phyloP scores from a whole-genome alignment of 37 sponge, comb jelly and placozoan genomes.

The Sycon ciliatum region DNA sequence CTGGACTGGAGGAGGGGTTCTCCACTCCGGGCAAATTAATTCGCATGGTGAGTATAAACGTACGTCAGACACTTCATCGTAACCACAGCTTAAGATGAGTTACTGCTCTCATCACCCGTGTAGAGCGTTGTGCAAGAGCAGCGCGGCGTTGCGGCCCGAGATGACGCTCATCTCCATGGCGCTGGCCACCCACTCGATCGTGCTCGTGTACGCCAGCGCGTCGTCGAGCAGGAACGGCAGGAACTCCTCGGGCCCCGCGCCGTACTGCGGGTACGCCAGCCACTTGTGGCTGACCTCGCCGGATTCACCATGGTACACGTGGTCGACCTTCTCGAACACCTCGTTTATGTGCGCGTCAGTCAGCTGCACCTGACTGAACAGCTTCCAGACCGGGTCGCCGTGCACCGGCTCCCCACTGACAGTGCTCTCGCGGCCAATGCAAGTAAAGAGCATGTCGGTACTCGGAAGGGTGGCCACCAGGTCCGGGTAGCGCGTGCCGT shows the following conservation, averaged over 20 bases:
- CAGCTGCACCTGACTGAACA: slow-evolving; percentile 50
- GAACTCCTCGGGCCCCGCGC: slow-evolving; percentile 52
- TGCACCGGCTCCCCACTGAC: slow-evolving; percentile 40
- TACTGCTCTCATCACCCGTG: too few species aligned
- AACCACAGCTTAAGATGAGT: too few species aligned
- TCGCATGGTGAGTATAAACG: too few species aligned
- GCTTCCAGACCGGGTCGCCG: slow-evolving; percentile 51
- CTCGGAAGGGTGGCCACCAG: slow-evolving; percentile 39
- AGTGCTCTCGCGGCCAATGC: slow-evolving; percentile 37
- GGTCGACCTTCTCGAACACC: slow-evolving; percentile 10
- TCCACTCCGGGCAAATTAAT: too few species aligned
- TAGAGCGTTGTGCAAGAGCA: too few species aligned
- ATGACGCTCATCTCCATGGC: slow-evolving; percentile 90
- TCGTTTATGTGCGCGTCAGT: slow-evolving; percentile 32
- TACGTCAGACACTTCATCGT: too few species aligned
- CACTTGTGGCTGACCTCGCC: slow-evolving; percentile 27
- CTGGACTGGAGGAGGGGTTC: too few species aligned
- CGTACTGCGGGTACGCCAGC: slow-evolving; percentile 78
- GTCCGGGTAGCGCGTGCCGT: slow-evolving; percentile 36
- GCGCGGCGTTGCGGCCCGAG: slow-evolving; percentile 65
- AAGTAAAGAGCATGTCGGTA: slow-evolving; percentile 34
- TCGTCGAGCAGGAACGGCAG: slow-evolving; percentile 65
- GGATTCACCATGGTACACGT: slow-evolving; percentile 30
- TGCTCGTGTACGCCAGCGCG: slow-evolving; percentile 63
- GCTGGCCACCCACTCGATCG: slow-evolving; percentile 81